Evolutionary conservation across 2,888 invertebrate genomes (phyloP), one percentile per base, ranked within the genome.

Genomic region (Dryobotodes eremita): DNA sequence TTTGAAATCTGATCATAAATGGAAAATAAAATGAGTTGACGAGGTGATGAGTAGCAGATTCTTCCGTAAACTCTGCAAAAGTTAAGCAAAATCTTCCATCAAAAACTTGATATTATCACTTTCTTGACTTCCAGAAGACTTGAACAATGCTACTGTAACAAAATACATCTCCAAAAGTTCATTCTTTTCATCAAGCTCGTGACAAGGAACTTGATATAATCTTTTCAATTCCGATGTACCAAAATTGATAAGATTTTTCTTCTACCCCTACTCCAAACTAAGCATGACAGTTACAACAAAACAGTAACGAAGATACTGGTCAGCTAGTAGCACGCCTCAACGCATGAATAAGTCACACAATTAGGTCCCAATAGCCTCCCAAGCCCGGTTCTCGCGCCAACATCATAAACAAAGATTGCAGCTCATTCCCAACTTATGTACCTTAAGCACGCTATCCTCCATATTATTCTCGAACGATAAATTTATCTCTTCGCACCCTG

Each of bases 401-500:
- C 91, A 89, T 94, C 95, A 95, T 95, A 95, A 96, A 95, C 95
- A 94, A 91, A 93, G 95, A 95, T 95, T 93, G 94, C 91, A 86
- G 91, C 90, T 89, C 89, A 89, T 89, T 89, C 84, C 88, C 90
- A 93, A 95, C 95, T 96, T 96, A 96, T 96, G 95, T 92, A 89
- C 93, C 86, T 91, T 92, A 91, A 93, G 92, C 96, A 96, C 96
- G 96, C 96, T 92, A 96, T 93, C 94, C 91, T 85, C 88, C 92
- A 92, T 93, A 94, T 94, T 95, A 95, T 93, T 91, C 93, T 91
- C 89, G 86, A 89, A 88, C 94, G 91, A 96, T 96, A 96, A 96
- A 96, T 96, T 96, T 87, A 94, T 94, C 93, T 93, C 94, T 96
- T 96, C 96, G 95, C 96, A 96, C 96, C 96, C 95, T 94, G 96